These are phyloP conservation scores for Oegoconia quadripuncta DNA, from an alignment of 2,888 invertebrate genomes.

Conservation along the genomic window DNA sequence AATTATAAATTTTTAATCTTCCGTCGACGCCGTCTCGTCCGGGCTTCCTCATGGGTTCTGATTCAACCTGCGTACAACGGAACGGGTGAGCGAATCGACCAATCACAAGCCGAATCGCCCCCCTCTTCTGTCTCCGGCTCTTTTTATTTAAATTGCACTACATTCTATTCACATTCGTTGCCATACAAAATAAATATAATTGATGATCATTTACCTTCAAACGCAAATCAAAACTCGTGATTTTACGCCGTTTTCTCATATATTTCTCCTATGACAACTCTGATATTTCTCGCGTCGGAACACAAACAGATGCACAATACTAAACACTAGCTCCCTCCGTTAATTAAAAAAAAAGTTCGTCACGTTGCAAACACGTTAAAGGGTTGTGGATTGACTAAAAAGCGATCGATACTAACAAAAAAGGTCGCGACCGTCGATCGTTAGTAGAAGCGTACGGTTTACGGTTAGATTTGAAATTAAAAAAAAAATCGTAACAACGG, in stretches of 20 bases:
- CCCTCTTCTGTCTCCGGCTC: constrained; percentile 70
- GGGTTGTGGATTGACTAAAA: constrained; percentile 75
- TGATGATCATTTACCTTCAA: no score
- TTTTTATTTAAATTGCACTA: constrained; percentile 25
- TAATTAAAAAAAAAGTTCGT: constrained; percentile 42
- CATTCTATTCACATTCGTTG: no score
- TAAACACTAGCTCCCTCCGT: constrained; percentile 68
- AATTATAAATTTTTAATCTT: constrained; percentile 10
- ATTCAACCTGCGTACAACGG: constrained; percentile 77
- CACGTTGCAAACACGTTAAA: constrained; percentile 64
- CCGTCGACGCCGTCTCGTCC: constrained; percentile 11
- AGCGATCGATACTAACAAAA: constrained; percentile 37
- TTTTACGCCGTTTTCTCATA: neutral
- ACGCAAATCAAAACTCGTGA: no score
- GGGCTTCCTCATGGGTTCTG: constrained; percentile 62
- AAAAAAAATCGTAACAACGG: constrained; percentile 53
- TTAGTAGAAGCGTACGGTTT: constrained; percentile 76
- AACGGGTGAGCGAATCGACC: constrained; percentile 72
- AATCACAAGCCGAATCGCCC: constrained; percentile 60
- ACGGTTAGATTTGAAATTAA: constrained; percentile 42
- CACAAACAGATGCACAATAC: constrained; percentile 75
- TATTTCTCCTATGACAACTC: constrained; percentile 38
- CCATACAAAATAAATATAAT: no score
- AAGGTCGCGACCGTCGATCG: constrained; percentile 57
- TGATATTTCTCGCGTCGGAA: constrained; percentile 54